These are phyloP conservation scores for Sebastiscus tertius DNA, from an alignment of 2,797 vertebrate genomes.

Conservation along the genomic window DNA sequence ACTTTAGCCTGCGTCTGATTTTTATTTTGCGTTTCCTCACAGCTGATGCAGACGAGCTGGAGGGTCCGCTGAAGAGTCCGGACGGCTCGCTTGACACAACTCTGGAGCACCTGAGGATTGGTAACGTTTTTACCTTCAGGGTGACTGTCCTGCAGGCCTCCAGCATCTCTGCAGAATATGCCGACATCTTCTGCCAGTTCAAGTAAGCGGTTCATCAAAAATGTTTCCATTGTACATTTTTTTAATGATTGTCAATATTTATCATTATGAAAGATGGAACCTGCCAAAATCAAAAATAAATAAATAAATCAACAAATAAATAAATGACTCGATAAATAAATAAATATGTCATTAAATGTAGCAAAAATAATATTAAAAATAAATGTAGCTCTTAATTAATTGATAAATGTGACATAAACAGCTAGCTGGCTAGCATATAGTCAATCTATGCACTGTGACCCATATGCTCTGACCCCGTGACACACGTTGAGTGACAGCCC, in stretches of 20 bases:
- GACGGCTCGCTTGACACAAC: slow-evolving; percentile 82
- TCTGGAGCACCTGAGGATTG: slow-evolving; percentile 91
- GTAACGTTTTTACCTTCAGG: slow-evolving; percentile 94
- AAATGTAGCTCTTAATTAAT: too few relatives aligned
- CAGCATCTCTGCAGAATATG: slow-evolving; percentile 96
- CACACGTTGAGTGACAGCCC: too few relatives aligned
- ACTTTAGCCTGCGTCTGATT: neutral
- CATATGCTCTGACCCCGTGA: too few relatives aligned
- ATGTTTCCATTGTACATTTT: neutral
- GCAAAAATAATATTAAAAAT: too few relatives aligned
- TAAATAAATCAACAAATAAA: too few relatives aligned
- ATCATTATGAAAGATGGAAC: neutral
- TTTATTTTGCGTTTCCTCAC: slow-evolving; percentile 5
- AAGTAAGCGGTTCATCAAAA: slow-evolving; percentile 82
- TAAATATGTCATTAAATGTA: too few relatives aligned
- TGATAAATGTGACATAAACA: too few relatives aligned
- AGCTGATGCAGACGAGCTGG: slow-evolving; percentile 86
- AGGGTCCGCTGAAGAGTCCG: slow-evolving; percentile 84
- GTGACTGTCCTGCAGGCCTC: slow-evolving; percentile 97
- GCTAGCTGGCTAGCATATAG: too few relatives aligned
- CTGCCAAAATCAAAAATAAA: too few relatives aligned
- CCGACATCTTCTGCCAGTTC: slow-evolving; percentile 99
- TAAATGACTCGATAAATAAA: too few relatives aligned
- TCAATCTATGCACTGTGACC: too few relatives aligned
- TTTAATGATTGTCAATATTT: neutral